Evolutionary conservation across 2,888 invertebrate species (phyloP), one percentile per base, ranked within the genome.

Genomic region (Epirrhoe alternata): DNA sequence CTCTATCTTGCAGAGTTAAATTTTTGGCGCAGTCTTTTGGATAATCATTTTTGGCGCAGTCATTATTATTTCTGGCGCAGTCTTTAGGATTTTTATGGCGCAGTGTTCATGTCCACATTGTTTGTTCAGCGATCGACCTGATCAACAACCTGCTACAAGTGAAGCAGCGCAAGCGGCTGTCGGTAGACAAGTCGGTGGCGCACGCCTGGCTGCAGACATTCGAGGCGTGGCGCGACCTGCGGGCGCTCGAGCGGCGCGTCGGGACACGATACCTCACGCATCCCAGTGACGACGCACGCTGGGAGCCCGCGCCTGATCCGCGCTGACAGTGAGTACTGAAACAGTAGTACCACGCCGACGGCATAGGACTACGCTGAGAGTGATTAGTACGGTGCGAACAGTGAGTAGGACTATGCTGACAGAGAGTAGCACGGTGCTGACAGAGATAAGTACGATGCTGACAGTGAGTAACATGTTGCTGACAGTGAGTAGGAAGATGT

Each of bases 61-160:
- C n/a, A n/a, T n/a, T n/a, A n/a, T n/a, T n/a, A n/a, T n/a, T n/a
- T n/a, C n/a, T n/a, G n/a, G n/a, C n/a, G n/a, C n/a, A n/a, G n/a
- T n/a, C n/a, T n/a, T n/a, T n/a, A n/a, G n/a, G n/a, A n/a, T n/a
- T n/a, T n/a, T n/a, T n/a, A n/a, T n/a, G n/a, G n/a, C n/a, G n/a
- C n/a, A n/a, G n/a, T n/a, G n/a, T n/a, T n/a, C n/a, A n/a, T n/a
- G n/a, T n/a, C n/a, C n/a, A n/a, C n/a, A n/a, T n/a, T 45, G 4
- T 42, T 1, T 42, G 12, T 31, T 57, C 94, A 98, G 99, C 99
- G 68, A 98, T 99, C 87, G 99, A 99, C 93, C 95, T 99, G 78
- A 99, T 99, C 83, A 99, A 98, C 92, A 99, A 99, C 93, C 94
- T 99, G 80, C 95, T 99, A 69, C 99, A 99, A 96, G 99, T 98